Conservation (phyloP, 2,888 invertebrate genomes). For the Alloplasta piceator region DNA sequence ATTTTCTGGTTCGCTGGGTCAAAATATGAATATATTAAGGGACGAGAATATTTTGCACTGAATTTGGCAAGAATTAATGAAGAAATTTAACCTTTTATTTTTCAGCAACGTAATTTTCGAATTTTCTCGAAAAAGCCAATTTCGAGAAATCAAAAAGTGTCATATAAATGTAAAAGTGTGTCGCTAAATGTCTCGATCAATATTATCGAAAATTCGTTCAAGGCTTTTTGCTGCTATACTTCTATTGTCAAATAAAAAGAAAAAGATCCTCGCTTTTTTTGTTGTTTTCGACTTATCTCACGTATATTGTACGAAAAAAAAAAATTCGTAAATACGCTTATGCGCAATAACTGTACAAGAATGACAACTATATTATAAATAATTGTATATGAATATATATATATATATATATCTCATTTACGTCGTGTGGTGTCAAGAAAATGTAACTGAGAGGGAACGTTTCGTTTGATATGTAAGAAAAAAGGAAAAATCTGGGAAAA, state of each 20-base stretch:
- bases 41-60: no score
- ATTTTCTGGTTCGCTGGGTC: no score
- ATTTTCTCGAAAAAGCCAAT: no score
- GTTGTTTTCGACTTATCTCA: slow-evolving; percentile 64
- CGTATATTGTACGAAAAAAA: slow-evolving; percentile 67
- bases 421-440: slow-evolving; percentile 54
- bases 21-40: no score
- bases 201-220: slow-evolving; percentile 4
- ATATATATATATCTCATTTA: no score
- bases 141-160: no score
- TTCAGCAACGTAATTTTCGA: no score
- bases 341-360: slow-evolving; percentile 70
- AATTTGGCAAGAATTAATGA: no score
- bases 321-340: slow-evolving; percentile 67
- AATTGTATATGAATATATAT: no score
- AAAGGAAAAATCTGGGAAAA: slow-evolving; percentile 48
- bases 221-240: slow-evolving; percentile 17
- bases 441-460: slow-evolving; percentile 34
- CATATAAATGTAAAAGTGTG: slow-evolving; percentile 2
- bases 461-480: slow-evolving; percentile 52
- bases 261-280: slow-evolving; percentile 44
- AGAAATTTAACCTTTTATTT: no score
- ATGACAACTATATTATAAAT: slow-evolving; percentile 54
- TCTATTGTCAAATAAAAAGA: slow-evolving; percentile 40
- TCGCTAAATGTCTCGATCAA: slow-evolving; percentile 9